Percentiles rank a stretch among this genome's conserved stretches.
These are phyloP conservation scores for Drosophila kepulauana DNA, from an alignment of 1,140 invertebrate species.

Conservation along the genomic window DNA sequence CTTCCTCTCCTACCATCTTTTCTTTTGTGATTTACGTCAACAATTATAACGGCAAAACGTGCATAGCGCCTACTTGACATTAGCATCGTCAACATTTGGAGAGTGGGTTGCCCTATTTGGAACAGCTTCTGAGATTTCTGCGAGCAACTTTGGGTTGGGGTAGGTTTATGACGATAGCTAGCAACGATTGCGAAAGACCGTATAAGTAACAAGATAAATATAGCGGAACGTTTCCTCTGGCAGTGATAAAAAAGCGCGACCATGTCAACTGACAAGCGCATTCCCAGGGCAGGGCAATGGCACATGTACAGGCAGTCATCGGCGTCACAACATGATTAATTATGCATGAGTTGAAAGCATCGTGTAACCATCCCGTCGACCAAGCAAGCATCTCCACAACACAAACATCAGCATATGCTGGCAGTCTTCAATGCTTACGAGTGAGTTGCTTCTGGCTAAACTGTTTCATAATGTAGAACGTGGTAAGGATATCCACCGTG, in stretches of 20 bases:
- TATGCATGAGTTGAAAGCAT: slow-evolving; percentile 62
- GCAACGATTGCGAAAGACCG: slow-evolving; percentile 17
- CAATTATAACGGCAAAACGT: slow-evolving; percentile 68
- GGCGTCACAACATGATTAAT: slow-evolving; percentile 73
- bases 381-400: slow-evolving; percentile 59
- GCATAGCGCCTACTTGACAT: slow-evolving; percentile 46
- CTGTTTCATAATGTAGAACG: background rate
- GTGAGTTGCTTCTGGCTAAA: slow-evolving; percentile 12
- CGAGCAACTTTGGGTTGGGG: background rate
- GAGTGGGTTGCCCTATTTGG: background rate
- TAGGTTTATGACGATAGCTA: slow-evolving; percentile 50
- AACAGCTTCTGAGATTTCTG: slow-evolving; percentile 31
- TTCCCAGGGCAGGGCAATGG: slow-evolving; percentile 13
- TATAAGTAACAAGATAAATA: slow-evolving; percentile 72
- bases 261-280: slow-evolving; percentile 69
- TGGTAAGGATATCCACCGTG: background rate
- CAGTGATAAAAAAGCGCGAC: slow-evolving; percentile 73
- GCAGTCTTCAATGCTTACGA: slow-evolving; percentile 51
- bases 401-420: slow-evolving; percentile 75
- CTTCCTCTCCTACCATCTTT: background rate
- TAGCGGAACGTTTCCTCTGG: slow-evolving; percentile 51
- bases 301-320: slow-evolving; percentile 23
- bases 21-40: slow-evolving; percentile 71
- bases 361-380: background rate
- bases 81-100: slow-evolving; percentile 38